A percentile compares a stretch with the other conserved stretches of the same genome.
These are phyloP conservation scores for Geococcyx californianus DNA, from an alignment of 2,113 vertebrate species.

Conservation along the genomic window DNA sequence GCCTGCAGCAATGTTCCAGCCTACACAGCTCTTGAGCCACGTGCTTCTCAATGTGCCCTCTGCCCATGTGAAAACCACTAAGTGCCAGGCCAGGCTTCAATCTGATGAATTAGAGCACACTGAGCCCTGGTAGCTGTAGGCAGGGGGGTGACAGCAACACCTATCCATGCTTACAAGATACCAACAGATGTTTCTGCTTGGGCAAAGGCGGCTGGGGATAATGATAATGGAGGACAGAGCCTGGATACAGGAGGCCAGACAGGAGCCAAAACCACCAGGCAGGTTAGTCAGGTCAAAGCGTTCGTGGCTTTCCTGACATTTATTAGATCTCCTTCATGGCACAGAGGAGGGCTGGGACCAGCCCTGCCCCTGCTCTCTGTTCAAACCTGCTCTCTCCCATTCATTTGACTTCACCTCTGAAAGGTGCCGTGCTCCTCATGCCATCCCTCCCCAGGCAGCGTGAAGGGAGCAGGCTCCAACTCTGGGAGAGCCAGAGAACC, in stretches of 20 bases:
- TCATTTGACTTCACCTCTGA: neutral
- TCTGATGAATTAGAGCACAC: neutral
- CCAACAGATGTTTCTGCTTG: conserved; percentile 33
- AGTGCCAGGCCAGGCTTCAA: neutral
- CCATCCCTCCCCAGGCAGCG: neutral
- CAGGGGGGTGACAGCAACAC: neutral
- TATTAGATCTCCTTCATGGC: neutral
- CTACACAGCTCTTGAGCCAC: neutral
- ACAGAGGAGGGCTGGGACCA: neutral
- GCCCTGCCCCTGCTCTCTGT: neutral
- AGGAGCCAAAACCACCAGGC: neutral
- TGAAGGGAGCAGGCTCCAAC: neutral
- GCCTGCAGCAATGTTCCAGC: neutral
- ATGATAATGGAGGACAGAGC: neutral
- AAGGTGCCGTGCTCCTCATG: neutral
- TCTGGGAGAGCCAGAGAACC: neutral
- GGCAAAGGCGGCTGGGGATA: neutral
- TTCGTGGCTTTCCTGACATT: neutral
- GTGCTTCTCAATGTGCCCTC: neutral
- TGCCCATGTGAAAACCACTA: neutral
- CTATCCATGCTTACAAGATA: neutral
- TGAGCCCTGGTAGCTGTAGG: neutral
- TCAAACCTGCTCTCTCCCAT: neutral
- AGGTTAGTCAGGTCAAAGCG: neutral
- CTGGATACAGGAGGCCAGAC: neutral